These are phyloP conservation scores for Thaleichthys pacificus DNA, from an alignment of 2,797 vertebrate genomes.

Conservation along the genomic window DNA sequence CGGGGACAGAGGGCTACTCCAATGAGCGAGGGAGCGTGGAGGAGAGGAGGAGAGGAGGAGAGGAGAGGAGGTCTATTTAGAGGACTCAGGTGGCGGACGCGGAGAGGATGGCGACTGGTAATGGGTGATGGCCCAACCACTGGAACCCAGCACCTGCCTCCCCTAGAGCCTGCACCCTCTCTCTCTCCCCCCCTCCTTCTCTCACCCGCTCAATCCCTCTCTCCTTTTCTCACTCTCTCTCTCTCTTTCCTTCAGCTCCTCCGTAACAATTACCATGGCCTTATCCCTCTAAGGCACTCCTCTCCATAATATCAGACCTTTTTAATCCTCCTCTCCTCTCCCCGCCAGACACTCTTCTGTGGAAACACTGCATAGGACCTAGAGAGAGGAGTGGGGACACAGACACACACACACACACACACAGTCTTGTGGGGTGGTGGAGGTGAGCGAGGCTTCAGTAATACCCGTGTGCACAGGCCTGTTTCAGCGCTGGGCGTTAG, in stretches of 20 bases:
- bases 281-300: slow-evolving; percentile 6
- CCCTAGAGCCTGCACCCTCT: slow-evolving; percentile 21
- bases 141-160: slow-evolving; percentile 46
- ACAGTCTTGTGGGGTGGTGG: slow-evolving; percentile 16
- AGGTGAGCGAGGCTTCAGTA: slow-evolving; percentile 54
- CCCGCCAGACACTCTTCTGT: background rate
- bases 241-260: slow-evolving; percentile 27
- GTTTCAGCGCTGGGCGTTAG: slow-evolving; percentile 45
- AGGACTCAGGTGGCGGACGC: slow-evolving; percentile 41
- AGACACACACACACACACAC: background rate
- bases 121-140: slow-evolving; percentile 38
- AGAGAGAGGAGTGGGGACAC: background rate
- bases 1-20: slow-evolving; percentile 35
- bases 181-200: slow-evolving; percentile 19
- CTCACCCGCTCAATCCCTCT: background rate
- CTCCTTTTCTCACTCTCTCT: slow-evolving; percentile 17
- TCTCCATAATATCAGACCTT: slow-evolving; percentile 13
- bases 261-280: slow-evolving; percentile 25
- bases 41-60: slow-evolving; percentile 27
- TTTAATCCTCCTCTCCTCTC: background rate
- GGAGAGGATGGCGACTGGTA: slow-evolving; percentile 33
- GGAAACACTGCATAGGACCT: background rate
- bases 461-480: slow-evolving; percentile 68
- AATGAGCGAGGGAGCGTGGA: slow-evolving; percentile 44
- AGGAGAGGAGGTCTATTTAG: slow-evolving; percentile 22